Evolutionary conservation across 2,113 vertebrate genomes (phyloP).

Genomic region (Ciconia maguari): DNA sequence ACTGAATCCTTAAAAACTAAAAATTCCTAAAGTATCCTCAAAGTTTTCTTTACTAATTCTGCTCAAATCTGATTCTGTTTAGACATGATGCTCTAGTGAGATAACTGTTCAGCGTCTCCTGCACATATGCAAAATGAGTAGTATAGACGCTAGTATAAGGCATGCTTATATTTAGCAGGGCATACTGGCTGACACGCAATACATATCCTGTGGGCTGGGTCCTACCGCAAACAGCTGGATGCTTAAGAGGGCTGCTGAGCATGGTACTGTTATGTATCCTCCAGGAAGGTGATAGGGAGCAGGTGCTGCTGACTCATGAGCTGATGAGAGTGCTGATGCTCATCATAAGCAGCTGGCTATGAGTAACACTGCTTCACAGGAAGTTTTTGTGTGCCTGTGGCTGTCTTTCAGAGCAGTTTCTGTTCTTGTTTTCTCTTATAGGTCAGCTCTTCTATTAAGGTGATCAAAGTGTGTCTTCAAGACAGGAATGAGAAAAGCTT

Average conservation of each 20-base stretch:
- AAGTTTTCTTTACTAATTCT: not conserved
- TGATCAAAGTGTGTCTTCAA: not conserved
- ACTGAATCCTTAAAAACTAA: not conserved
- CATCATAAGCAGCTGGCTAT: conserved; percentile 35
- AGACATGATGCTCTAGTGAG: not conserved
- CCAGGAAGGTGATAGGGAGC: conserved; percentile 36
- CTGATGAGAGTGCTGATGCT: conserved; percentile 5
- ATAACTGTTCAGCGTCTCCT: not conserved
- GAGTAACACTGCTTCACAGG: not conserved
- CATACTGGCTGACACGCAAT: not conserved
- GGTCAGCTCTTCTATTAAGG: conserved; percentile 20
- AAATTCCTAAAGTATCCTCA: not conserved
- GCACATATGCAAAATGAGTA: too few relatives aligned
- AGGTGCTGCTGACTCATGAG: conserved; percentile 57
- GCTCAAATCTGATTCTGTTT: not conserved
- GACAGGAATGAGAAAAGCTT: not conserved
- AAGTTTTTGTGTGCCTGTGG: conserved; percentile 1
- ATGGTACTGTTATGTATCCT: not conserved
- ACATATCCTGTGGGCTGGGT: not conserved
- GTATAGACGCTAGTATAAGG: not conserved
- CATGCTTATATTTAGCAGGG: not conserved
- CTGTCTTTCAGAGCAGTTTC: not conserved
- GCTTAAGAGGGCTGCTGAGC: not conserved
- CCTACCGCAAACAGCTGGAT: not conserved
- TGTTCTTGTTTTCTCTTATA: not conserved